Base-by-base conservation (phyloP, 2,797 vertebrate genomes). In the Pterois miles region DNA sequence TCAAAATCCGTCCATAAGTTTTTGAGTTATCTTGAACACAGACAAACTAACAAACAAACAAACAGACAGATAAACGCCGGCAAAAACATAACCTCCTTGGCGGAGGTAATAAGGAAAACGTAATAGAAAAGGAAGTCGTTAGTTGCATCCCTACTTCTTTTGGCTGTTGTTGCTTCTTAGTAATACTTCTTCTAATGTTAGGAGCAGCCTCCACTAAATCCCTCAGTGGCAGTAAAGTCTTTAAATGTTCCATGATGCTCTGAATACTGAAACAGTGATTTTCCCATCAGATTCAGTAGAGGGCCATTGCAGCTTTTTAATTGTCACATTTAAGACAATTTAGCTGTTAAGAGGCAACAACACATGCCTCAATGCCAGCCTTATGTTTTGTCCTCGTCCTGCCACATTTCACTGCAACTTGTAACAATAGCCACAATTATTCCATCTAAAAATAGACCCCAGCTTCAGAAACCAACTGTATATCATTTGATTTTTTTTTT, bases 371-470 rank as follows among this genome's bases (percentile, higher is more conserved):
- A 20, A 31, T 43, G 27, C 5, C 34, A 10, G n/a, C 11, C 7
- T 36, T 34, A 5, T 11, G 3, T 5, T 22, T 27, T 12, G 10
- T 20, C 53, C 7, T 52, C n/a, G 3, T 36, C 33, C 22, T 22
- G 48, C 68, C 38, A 29, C 38, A 4, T 80, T 74, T 75, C 27
- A 53, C 54, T 76, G 27, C 48, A 65, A 22, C 57, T 22, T 57
- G 11, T 3, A 79, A 34, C 67, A 74, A 57, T 14, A 73, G 56
- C 60, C 63, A 38, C 56, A 85, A 67, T 81, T 72, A 40, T 72
- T 62, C 34, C 20, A 13, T 57, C 71, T 82, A 71, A 85, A 84
- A 87, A 80, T 63, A 72, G 54, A 18, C 1, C 0, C 10, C 56
- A 18, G 29, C 67, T 40, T 58, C 50, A 78, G 64, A 73, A 78